These are phyloP conservation scores for Hermatobates lingyangjiaoensis DNA, from an alignment of 1,140 invertebrate species.

Conservation along the genomic window DNA sequence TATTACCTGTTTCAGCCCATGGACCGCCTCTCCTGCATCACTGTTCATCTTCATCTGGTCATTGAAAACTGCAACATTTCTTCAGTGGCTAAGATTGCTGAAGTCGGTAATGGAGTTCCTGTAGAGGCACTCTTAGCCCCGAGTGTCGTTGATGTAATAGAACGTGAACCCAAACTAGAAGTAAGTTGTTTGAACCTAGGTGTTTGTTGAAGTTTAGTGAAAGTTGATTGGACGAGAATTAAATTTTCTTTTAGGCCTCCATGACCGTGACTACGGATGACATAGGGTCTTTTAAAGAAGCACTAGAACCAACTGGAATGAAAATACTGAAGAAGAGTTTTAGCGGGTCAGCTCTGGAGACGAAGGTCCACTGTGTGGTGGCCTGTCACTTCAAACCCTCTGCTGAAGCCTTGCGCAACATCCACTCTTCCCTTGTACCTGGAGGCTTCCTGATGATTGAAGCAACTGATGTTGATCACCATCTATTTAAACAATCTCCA, in stretches of 20 bases:
- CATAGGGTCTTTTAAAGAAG: conserved; percentile 26
- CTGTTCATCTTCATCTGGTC: conserved; percentile 45
- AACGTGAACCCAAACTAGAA: conserved; percentile 42
- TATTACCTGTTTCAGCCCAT: not conserved
- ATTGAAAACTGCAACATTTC: conserved; percentile 58
- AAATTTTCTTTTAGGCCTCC: conserved; percentile 21
- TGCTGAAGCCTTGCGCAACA: not conserved
- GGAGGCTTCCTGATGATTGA: not conserved
- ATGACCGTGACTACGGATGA: conserved; percentile 21
- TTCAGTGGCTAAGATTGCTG: conserved; percentile 54
- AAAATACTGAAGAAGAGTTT: conserved; percentile 36
- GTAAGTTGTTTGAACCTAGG: conserved; percentile 21
- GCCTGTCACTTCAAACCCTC: conserved; percentile 32
- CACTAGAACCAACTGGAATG: conserved; percentile 31
- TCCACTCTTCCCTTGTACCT: not conserved
- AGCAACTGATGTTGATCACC: not conserved
- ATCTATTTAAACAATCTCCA: not conserved
- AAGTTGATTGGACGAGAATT: not conserved
- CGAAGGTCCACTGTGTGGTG: conserved; percentile 42
- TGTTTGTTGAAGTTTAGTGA: not conserved
- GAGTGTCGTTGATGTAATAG: conserved; percentile 34
- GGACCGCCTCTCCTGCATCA: conserved; percentile 35
- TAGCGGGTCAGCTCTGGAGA: conserved; percentile 29
- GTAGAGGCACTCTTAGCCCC: conserved; percentile 40
- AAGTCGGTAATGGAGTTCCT: conserved; percentile 42